Base-by-base conservation (phyloP, 2,797 vertebrate species). In the Remorina albescens region DNA sequence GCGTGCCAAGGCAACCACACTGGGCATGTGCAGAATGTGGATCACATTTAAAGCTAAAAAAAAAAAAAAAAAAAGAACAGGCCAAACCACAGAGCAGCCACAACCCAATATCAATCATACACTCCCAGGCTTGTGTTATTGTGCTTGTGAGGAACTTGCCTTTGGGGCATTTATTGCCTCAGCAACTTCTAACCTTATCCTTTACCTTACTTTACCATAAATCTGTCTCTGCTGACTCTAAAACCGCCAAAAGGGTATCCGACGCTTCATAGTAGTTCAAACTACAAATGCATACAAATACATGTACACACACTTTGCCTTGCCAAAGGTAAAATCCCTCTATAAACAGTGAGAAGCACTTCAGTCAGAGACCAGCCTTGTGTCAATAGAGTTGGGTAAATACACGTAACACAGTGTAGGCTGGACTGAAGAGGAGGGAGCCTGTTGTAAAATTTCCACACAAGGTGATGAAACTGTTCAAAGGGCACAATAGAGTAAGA, bases 11-110 rank as follows among this genome's bases (percentile, higher is more conserved):
- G 25, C 84, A 87, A 74, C 84, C 78, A 49, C 80, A 62, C 62
- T 53, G 73, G 70, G 86, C 85, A 90, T 88, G 84, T 88, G 82
- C 71, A 86, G 84, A 90, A 89, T 85, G 85, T 28, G 25, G 77
- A 80, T 86, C 85, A 65, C 60, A 71, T 88, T 78, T 74, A 83
- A 71, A 80, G 65, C 67, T 76, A 69, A 84, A 87, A 57, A n/a
- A n/a, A n/a, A n/a, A n/a, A n/a, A n/a, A 76, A 81, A 72, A 87
- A 57, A 77, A 80, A 73, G 71, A 83, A 67, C 37, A 3, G 36
- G 67, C 60, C 72, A 76, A 80, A 82, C 59, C 80, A 34, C 44
- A n/a, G 32, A 51, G 76, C 76, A 44, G 61, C 72, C 67, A 72
- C 62, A 25, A 46, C 47, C 49, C 55, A 59, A 44, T 47, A 82